Base-by-base conservation (phyloP, 2,113 vertebrate species). In the Chionis minor region DNA sequence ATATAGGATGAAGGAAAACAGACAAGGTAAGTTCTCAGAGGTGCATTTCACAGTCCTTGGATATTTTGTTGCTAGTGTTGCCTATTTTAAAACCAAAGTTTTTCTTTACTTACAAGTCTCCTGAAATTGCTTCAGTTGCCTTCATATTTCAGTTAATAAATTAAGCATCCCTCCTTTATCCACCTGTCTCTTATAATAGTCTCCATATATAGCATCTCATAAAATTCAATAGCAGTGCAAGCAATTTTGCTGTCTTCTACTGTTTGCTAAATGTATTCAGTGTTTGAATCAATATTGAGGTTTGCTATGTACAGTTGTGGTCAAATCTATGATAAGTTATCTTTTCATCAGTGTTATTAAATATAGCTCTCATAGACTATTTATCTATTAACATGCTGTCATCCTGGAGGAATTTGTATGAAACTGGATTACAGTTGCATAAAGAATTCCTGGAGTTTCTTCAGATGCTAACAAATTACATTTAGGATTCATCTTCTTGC, bases 261-360 rank as follows among this genome's bases (percentile, higher is more conserved):
- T 51, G 13, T 93, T 94, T 86, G 28, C n/a, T 77, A 58, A 86
- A 72, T 90, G 26, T 51, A 47, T 86, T 92, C 70, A 61, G 54
- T 77, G 9, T 92, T 80, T 74, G 81, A 90, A 90, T 93, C 79
- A 86, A 90, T 92, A 93, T 4, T 88, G 88, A 90, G 62, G 49
- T 90, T 91, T 82, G 12, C 66, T 85, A 8, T 26, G 49, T 73
- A 78, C 38, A 77, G 45, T 55, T 97, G 49, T 3, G 42, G 87
- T 96, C 70, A 94, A 94, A 66, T 90, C 51, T 77, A 54, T 82
- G 84, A 86, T 81, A 93, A 94, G 83, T 93, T 85, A 49, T 94
- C 67, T 93, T 96, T 96, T 96, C 59, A 88, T 88, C 63, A 67
- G 14, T 74, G 55, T 78, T 83, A 95, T 86, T 93, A 93, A 78